Evolutionary conservation across 1,140 invertebrate species (phyloP), one percentile per base, ranked within the genome.

Genomic region (Arion vulgaris): DNA sequence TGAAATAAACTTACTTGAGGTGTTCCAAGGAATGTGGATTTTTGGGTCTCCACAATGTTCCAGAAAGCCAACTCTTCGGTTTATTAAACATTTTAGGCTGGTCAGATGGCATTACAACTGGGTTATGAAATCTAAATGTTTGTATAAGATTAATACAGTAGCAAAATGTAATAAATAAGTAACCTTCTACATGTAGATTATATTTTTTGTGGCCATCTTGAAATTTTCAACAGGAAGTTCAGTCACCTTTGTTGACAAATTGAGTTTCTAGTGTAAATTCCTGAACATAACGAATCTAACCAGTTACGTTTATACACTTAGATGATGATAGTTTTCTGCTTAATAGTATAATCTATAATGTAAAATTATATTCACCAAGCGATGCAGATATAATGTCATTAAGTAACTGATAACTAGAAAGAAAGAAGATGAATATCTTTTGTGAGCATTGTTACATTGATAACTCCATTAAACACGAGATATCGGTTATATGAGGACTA

Each of bases 1-100:
- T n/a, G n/a, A 7, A 45, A 57, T 19, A 57, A 19, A 81, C 93
- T 93, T 93, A 99, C 95, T 99, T 98, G 9, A 99, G 94, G 92
- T 98, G 96, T 88, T 99, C 98, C 85, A 98, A 93, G 0, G 98
- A 99, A 94, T 99, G 97, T 76, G 95, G 96, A 94, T 98, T 98
- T 93, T 98, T 98, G 2, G 97, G 97, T 86, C 96, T 96, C 91
- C 96, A 97, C 92, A 97, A 94, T 80, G 95, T 95, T 82, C 96
- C 95, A 68, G 90, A 89, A 77, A 93, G 83, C 92, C 92, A 93
- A 34, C 87, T 87, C 87, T 91, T 92, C 95, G 88, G 85, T 86
- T 87, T 86, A 23, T 86, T 83, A 80, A 91, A 90, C 90, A 91
- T 91, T 82, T 36, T 86, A 32, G 49, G 75, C 23, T 36, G 26